Evolutionary conservation across 2,113 vertebrate genomes (phyloP).

Genomic region (Protomyctophum bolini): DNA sequence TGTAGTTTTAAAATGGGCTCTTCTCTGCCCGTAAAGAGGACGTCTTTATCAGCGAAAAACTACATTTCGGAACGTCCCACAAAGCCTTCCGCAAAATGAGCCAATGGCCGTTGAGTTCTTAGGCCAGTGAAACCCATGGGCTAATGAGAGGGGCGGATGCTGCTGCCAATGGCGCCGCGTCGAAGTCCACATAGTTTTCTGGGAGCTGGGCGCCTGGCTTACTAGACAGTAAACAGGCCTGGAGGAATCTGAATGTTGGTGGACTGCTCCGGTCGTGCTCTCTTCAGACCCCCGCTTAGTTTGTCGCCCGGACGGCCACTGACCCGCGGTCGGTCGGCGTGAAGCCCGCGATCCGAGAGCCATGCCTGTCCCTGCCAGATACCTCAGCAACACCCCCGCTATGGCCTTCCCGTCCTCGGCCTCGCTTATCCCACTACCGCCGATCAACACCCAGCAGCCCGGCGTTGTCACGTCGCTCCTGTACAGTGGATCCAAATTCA

Average conservation of each 20-base stretch:
- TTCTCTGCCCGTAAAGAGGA: background rate
- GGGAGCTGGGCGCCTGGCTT: constrained; percentile 54
- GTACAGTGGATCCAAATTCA: constrained; percentile 96
- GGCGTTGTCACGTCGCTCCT: constrained; percentile 93
- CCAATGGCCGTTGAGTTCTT: constrained; percentile 64
- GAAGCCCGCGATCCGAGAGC: constrained; percentile 74
- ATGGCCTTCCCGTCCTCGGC: constrained; percentile 83
- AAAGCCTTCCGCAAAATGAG: constrained; percentile 42
- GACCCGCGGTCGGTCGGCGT: constrained; percentile 65
- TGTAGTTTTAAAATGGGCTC: constrained; percentile 51
- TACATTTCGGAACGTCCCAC: constrained; percentile 57
- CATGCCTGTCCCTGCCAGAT: constrained; percentile 93
- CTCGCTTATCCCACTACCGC: constrained; percentile 91
- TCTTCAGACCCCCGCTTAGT: constrained; percentile 43
- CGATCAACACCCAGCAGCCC: constrained; percentile 96
- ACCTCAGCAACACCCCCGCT: constrained; percentile 80
- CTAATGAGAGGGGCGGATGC: constrained; percentile 66
- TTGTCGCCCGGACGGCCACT: constrained; percentile 42
- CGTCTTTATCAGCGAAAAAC: constrained; percentile 38
- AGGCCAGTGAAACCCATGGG: background rate
- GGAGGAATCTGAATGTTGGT: constrained; percentile 52
- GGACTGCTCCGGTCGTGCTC: constrained; percentile 32
- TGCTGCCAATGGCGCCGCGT: constrained; percentile 51
- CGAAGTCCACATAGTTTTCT: constrained; percentile 69
- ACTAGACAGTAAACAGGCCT: constrained; percentile 45